Base-by-base conservation (phyloP, 1,140 invertebrate genomes). In the Xylocopa sonorina region DNA sequence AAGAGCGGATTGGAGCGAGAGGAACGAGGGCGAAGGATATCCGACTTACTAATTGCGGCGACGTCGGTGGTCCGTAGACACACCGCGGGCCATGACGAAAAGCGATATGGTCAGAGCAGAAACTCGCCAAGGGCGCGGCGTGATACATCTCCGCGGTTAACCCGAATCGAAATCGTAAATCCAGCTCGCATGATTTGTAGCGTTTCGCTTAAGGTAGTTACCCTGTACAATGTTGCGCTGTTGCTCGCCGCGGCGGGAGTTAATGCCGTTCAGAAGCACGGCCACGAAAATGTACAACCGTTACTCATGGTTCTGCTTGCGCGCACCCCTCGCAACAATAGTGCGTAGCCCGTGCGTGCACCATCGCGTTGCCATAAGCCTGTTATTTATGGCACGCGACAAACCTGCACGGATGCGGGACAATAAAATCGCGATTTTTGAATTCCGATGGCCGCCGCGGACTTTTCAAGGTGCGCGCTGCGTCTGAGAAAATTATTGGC, bases 11-110 rank as follows among this genome's bases (percentile, higher is more conserved):
- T 75, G 60, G 29, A 73, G 55, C 58, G 43, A 74, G 58, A 48
- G 77, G n/a, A 76, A 80, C 75, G 74, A 78, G 71, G 75, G 83
- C 77, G 73, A 76, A 82, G 78, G 87, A 88, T 85, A 87, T 88
- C 83, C 84, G 85, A 88, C 87, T 88, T 88, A 88, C 87, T 88
- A 88, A 88, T 88, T 88, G 87, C 87, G 78, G 73, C 87, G 85
- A 88, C 87, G 85, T 83, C 81, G 87, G 87, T 88, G 87, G 87
- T 88, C 87, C 87, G 75, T 60, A 78, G 81, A 66, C 71, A 57
- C 81, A 83, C 82, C 77, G 77, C 81, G 78, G 81, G 71, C 77
- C 84, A 87, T 88, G 86, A 88, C 85, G 87, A 88, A 87, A 87
- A 88, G 87, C 87, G 81, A 87, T 87, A 87, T 79, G 82, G 86